Percentiles rank a stretch among this genome's conserved stretches.
Evolutionary conservation across 92 coral and sea anemone genomes (phyloP).

Genomic region (Micromussa lordhowensis): DNA sequence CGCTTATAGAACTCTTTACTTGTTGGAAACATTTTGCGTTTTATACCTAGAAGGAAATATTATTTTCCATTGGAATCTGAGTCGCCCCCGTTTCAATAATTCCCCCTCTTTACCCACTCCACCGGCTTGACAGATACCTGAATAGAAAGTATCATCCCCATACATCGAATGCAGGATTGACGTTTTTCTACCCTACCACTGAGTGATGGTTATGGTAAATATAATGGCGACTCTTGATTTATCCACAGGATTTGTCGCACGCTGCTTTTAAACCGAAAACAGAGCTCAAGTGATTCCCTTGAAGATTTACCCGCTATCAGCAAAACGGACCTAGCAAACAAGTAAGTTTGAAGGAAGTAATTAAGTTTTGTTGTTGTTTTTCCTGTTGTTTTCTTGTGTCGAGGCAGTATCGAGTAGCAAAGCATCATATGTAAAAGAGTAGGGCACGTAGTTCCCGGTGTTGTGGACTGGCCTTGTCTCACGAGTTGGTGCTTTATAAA

Average conservation of each 20-base stretch:
- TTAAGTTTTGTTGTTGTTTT: background rate
- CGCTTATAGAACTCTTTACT: background rate
- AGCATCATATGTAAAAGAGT: no score
- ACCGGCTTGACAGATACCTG: background rate
- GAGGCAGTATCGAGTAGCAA: no score
- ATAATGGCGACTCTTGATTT: background rate
- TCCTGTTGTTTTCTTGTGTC: no score
- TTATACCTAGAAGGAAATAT: no score
- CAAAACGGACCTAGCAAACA: conserved; percentile 96
- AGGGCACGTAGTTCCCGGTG: no score
- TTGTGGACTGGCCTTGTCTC: no score
- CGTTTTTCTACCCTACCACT: background rate
- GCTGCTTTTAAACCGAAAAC: conserved; percentile 72
- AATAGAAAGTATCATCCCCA: background rate
- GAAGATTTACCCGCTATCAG: conserved; percentile 81
- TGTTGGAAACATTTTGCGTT: background rate
- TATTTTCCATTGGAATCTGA: background rate
- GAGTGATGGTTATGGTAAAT: background rate
- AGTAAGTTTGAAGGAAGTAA: conserved; percentile 55
- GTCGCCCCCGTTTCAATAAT: background rate
- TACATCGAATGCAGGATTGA: background rate
- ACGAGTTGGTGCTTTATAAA: no score
- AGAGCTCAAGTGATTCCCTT: conserved; percentile 53
- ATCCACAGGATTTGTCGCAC: conserved; percentile 81
- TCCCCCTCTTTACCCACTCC: background rate